Base-by-base conservation (phyloP, 2,113 vertebrate species). In the Pteronura brasiliensis region DNA sequence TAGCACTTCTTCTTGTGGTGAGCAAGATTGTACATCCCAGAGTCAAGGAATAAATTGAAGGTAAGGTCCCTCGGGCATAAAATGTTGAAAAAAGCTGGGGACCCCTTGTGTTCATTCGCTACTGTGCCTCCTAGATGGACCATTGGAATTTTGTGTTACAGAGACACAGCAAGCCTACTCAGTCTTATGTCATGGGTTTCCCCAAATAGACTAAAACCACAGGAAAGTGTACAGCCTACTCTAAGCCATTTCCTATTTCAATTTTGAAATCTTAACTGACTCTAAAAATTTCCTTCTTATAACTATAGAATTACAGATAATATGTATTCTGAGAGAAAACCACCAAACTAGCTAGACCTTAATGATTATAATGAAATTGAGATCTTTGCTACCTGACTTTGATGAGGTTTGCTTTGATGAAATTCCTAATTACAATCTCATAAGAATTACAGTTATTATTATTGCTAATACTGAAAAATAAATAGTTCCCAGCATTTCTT, bases 221-320 rank as follows among this genome's bases (percentile, higher is more conserved):
- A 79, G 52, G 63, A 47, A 36, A 90, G 23, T 49, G 10, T n/a
- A 55, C 85, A 85, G 39, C 55, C 11, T 12, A 29, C 36, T n/a
- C 34, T 47, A 34, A 67, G 17, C 1, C 34, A 55, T 63, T 34
- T 85, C 17, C 4, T 85, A 21, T 69, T 92, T 93, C 20, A 23
- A 15, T 72, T 91, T 86, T 47, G 74, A 97, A 90, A 94, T 83
- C 39, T 72, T 93, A 65, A 65, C 77, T 90, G 42, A 52, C 42
- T 95, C 67, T 80, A 63, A 92, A 92, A 36, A 59, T 34, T 93
- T 95, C 8, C 84, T 91, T 2, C 61, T 95, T 96, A 63, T 61
- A 88, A 84, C 47, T 59, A 39, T 44, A 67, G 49, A 57, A 79
- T 93, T 44, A 72, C 11, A 93, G 39, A 34, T 63, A 80, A 39